Base-by-base conservation (phyloP, 2,888 invertebrate genomes). In the Lepidocyrtoides sp. region DNA sequence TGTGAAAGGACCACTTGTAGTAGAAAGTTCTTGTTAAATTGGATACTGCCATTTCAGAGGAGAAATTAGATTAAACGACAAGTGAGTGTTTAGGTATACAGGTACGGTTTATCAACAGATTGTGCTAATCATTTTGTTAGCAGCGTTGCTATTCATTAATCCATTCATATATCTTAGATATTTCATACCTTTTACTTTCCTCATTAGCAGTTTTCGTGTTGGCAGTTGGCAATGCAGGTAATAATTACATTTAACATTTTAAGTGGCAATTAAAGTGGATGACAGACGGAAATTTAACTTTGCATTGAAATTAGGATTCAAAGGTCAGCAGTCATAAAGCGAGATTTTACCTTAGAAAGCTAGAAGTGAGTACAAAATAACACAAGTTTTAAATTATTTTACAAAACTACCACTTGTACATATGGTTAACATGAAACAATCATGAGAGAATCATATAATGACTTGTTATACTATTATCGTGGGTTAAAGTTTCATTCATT, bases 231-330 rank as follows among this genome's bases (percentile, higher is more conserved):
- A 23, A n/a, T 66, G 12, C 66, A 66, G 32, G 32, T 66, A 66
- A 32, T 32, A 57, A 66, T 44, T 48, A 63, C 26, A 8, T 66
- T 66, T 83, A 63, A 83, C 48, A 26, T 44, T 83, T 48, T 44
- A 66, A 83, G 48, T 48, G 20, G 83, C 14, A 83, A 81, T 81
- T 81, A 83, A 83, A 83, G 20, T 66, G 66, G 66, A 66, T 81
- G 81, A 66, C 63, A 44, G 32, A 20, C 84, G 84, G 84, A 85
- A 85, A 72, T 85, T 66, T 72, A 69, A 85, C 51, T 66, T 72
- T n/a, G 51, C 32, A 20, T 41, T 83, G 36, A 23, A 36, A 66
- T 66, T 23, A 83, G 44, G 41, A 60, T 66, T 66, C 54, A 72
- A 72, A 85, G 84, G 84, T 85, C 72, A 85, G 8, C 23, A 44